Evolutionary conservation across 2,113 vertebrate species (phyloP).

Genomic region (Rana temporaria): DNA sequence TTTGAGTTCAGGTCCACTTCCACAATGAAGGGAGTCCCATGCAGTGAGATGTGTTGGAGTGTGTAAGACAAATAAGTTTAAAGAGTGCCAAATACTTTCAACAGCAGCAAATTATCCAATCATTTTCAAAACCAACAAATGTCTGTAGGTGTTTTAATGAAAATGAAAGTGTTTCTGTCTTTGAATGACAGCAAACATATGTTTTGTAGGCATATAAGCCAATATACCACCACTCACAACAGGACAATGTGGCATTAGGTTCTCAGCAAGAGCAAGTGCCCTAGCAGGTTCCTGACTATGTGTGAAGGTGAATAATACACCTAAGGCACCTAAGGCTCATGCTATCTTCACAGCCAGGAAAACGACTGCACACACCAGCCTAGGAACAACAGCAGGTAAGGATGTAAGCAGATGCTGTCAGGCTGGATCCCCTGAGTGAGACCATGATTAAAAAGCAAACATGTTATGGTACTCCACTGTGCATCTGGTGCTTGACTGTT

Average conservation of each 20-base stretch:
- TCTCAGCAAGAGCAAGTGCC: not conserved
- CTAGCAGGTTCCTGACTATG: not conserved
- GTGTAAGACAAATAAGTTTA: too few relatives aligned
- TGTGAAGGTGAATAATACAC: not conserved
- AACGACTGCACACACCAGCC: not conserved
- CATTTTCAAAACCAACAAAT: too few relatives aligned
- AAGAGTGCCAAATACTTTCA: not conserved
- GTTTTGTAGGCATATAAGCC: not conserved
- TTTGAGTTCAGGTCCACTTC: too few relatives aligned
- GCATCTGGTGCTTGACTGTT: conserved; percentile 37
- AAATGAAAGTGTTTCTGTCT: too few relatives aligned
- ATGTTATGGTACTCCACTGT: conserved; percentile 40
- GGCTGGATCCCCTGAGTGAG: conserved; percentile 30
- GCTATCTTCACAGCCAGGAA: not conserved
- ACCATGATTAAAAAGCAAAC: conserved; percentile 47
- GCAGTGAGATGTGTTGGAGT: too few relatives aligned
- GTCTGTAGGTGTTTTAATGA: too few relatives aligned
- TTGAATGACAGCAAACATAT: not conserved
- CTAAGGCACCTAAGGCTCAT: conserved; percentile 15
- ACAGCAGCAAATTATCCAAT: not conserved
- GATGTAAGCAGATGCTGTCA: conserved; percentile 44
- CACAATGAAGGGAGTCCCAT: too few relatives aligned
- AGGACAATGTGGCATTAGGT: not conserved
- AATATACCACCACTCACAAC: not conserved
- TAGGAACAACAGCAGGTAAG: conserved; percentile 38